Evolutionary conservation across 2,888 invertebrate genomes (phyloP), one percentile per base, ranked within the genome.

Genomic region (Nipponacmea schrenckii): DNA sequence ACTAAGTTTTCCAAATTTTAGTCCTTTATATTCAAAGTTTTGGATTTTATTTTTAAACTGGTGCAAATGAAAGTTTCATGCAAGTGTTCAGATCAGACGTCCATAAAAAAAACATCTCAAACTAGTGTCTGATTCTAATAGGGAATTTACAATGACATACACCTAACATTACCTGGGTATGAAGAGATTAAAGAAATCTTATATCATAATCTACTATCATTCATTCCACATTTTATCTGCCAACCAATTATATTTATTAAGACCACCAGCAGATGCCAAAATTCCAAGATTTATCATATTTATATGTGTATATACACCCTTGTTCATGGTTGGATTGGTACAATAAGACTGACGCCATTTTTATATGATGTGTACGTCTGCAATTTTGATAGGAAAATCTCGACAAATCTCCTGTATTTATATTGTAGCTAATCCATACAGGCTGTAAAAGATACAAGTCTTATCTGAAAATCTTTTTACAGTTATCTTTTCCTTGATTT

Each of bases 381-480:
- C 20, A 56, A 24, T 56, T 56, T 56, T 10, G 56, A 56, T 56
- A 56, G 56, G 24, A 56, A 56, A 24, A 56, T 56, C 20, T 56
- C 20, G 56, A 56, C 20, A 56, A 24, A 56, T 56, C 20, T 56
- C 24, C 56, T 24, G 24, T 56, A 56, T 56, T 56, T 56, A 56
- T 24, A 56, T 20, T 56, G 56, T 24, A 14, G 20, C 24, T 56
- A 56, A 56, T 56, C 56, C 56, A 12, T 24, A 24, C 14, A 56
- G 56, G 12, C 56, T 56, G 56, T 56, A 56, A 56, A 56, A 56
- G 56, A 56, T 56, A 56, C 56, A 20, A 20, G 56, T 24, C 56
- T 56, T 56, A 56, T 56, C 56, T 56, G 56, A 56, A 56, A 56
- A 56, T 56, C 56, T 56, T 56, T 39, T 56, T 56, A 56, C 20